These are phyloP conservation scores for Mus caroli DNA, from an alignment of 2,797 vertebrate genomes.

Conservation along the genomic window DNA sequence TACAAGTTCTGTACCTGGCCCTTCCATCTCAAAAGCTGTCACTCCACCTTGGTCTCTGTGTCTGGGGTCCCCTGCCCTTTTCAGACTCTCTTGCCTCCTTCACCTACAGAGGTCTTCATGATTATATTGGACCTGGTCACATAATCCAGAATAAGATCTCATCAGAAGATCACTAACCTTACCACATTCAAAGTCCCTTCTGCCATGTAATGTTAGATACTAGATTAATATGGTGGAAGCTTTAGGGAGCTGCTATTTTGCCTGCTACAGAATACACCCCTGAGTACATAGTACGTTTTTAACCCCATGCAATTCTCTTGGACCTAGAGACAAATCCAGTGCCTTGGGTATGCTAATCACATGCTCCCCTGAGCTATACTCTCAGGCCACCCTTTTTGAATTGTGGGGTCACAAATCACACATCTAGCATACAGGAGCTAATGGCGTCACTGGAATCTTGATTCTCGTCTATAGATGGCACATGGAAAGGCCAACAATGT, in stretches of 20 bases:
- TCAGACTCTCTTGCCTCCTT: not conserved
- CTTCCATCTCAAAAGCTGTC: not conserved
- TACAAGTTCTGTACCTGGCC: not conserved
- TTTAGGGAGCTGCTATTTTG: not conserved
- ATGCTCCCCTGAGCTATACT: not conserved
- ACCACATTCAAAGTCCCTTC: not conserved
- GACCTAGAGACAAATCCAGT: not conserved
- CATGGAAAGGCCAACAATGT: not conserved
- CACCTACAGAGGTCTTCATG: not conserved
- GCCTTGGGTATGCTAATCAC: not conserved
- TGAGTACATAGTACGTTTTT: not conserved
- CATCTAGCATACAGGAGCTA: not conserved
- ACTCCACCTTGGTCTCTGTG: not conserved
- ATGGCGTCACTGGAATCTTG: too few relatives aligned
- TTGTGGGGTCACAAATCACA: not conserved
- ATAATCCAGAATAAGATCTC: not conserved
- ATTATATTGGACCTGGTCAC: not conserved
- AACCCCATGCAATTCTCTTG: not conserved
- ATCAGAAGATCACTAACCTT: not conserved
- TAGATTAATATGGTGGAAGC: not conserved
- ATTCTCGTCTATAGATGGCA: not conserved
- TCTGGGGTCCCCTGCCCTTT: not conserved
- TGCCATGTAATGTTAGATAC: not conserved
- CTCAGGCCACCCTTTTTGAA: not conserved
- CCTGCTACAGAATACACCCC: not conserved